Conservation (phyloP, 2,797 vertebrate genomes). For the Petrocephalus schoutedeni region DNA sequence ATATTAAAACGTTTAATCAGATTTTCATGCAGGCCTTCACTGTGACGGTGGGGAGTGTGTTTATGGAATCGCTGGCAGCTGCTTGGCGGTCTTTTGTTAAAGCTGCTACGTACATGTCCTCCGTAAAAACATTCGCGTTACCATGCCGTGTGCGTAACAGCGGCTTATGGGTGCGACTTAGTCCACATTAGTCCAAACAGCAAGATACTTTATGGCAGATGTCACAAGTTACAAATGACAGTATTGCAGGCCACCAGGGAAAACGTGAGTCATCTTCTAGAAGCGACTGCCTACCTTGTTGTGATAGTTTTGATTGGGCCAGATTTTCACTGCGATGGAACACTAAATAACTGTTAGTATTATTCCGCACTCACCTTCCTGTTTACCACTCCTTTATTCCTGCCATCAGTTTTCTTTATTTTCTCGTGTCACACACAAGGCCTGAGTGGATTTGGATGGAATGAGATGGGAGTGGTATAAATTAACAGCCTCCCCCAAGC, state of each 20-base stretch:
- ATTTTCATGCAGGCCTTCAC: constrained; percentile 6
- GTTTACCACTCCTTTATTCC: not conserved
- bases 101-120: not conserved
- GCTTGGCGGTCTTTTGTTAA: not conserved
- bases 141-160: not conserved
- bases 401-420: constrained; percentile 46
- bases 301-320: not conserved
- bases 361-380: too few relatives aligned
- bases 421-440: constrained; percentile 29
- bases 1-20: constrained; percentile 6
- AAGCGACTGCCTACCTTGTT: not conserved
- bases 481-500: constrained; percentile 36
- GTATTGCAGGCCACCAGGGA: not conserved
- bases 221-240: not conserved
- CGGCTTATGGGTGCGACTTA: not conserved
- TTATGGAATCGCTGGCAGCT: not conserved
- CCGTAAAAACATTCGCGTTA: not conserved
- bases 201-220: not conserved
- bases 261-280: not conserved
- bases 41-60: not conserved
- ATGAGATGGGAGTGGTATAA: constrained; percentile 42
- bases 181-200: not conserved
- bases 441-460: constrained; percentile 36
- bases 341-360: not conserved
- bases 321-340: not conserved